Evolutionary conservation across 2,797 vertebrate species (phyloP).

Genomic region (Anas acuta): DNA sequence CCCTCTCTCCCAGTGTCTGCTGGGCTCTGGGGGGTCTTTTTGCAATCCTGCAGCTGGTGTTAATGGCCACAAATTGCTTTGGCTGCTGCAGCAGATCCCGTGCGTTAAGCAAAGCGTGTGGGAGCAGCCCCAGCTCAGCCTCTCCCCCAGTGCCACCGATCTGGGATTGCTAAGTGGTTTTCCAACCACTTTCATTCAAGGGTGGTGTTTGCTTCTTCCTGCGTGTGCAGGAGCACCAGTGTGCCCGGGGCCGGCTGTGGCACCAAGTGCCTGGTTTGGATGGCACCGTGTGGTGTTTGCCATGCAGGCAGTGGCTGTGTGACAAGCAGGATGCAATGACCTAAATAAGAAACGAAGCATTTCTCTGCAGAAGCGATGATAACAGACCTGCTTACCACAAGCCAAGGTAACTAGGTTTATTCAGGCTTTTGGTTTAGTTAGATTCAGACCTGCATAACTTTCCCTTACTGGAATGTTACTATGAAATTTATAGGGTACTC

Average conservation of each 20-base stretch:
- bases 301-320: no score
- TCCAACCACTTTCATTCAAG: background rate
- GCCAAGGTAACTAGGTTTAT: background rate
- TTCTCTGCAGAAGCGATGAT: background rate
- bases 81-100: background rate
- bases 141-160: background rate
- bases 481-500: fast-evolving
- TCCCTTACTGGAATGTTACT: background rate
- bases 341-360: background rate
- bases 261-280: background rate
- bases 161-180: background rate
- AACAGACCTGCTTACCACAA: background rate
- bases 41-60: background rate
- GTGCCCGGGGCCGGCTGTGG: background rate
- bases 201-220: fast-evolving
- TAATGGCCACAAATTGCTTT: no score
- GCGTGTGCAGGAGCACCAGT: background rate
- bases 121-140: background rate
- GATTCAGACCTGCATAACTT: fast-evolving
- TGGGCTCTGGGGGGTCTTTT: fast-evolving
- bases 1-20: fast-evolving
- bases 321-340: background rate
- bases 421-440: background rate
- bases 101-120: fast-evolving
- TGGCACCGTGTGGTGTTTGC: fast-evolving